Conservation (phyloP, 2,113 vertebrate genomes). For the Sebastes schlegelii region DNA sequence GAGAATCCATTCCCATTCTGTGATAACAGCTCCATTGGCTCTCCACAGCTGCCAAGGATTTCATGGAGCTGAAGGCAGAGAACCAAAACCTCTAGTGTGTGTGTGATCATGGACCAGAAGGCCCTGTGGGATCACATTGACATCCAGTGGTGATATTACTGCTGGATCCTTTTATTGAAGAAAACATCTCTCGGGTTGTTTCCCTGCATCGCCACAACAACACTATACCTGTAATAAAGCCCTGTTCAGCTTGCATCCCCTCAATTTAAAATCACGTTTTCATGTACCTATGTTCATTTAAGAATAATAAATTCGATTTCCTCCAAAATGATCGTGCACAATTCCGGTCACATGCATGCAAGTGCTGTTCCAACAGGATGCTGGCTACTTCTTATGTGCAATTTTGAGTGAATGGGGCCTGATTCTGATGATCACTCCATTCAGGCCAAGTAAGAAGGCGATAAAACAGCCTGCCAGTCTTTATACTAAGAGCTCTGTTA, state of each 20-base stretch:
- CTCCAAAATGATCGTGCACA: conserved; percentile 7
- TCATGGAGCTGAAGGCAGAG: conserved; percentile 26
- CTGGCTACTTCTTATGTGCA: conserved; percentile 29
- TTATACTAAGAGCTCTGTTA: conserved; percentile 35
- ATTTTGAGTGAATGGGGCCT: conserved; percentile 59
- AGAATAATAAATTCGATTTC: conserved; percentile 37
- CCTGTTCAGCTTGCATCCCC: not conserved
- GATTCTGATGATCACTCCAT: conserved; percentile 64
- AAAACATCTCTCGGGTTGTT: not conserved
- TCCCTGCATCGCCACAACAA: conserved; percentile 1
- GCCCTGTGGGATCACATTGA: conserved; percentile 21
- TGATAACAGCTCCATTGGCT: conserved; percentile 11
- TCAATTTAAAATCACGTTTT: conserved; percentile 42
- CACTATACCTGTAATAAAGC: conserved; percentile 6
- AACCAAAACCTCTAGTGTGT: conserved; percentile 23
- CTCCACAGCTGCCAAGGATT: conserved; percentile 32
- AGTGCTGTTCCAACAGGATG: conserved; percentile 31
- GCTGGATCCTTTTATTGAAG: not conserved
- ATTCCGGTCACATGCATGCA: not conserved
- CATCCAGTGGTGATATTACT: conserved; percentile 22
- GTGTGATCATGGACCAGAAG: conserved; percentile 29
- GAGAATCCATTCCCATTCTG: conserved; percentile 20
- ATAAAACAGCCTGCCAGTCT: conserved; percentile 37
- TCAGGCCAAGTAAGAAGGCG: conserved; percentile 32
- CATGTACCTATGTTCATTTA: not conserved